Evolutionary conservation across 2,888 invertebrate species (phyloP), one percentile per base, ranked within the genome.

Genomic region (Microplitis manilae): DNA sequence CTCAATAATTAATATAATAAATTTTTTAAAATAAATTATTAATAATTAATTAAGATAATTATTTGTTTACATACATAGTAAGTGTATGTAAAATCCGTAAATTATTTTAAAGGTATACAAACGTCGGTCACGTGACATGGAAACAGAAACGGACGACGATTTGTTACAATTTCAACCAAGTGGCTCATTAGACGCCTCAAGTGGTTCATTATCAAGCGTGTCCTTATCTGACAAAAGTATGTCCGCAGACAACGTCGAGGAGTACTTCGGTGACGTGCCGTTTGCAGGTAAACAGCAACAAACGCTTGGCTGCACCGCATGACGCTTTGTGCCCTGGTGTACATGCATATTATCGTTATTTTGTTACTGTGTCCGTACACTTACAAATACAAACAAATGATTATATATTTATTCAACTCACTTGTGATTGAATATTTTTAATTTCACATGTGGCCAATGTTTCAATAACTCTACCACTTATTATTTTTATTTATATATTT

Each of bases 161-260:
- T 86, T 91, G 80, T 86, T 92, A 84, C 90, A 92, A 84, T 92
- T 92, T 86, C 90, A 90, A 79, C 91, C 90, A 73, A 85, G 87
- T 78, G 89, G 88, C 76, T 89, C 89, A 73, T 85, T 90, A 83
- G 92, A 92, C 81, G 92, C 92, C 70, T 94, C 94, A 82, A 94
- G 94, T 83, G 95, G 95, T 71, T 95, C 95, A 7, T 92, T 96
- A 77, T 94, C 94, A 82, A 94, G 93, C 87, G 92, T 94, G 70
- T 94, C 94, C 2, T 91, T 94, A 70, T 94, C 94, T 77, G 94
- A 96, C 89, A 92, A 92, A 87, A 96, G 96, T 88, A 94, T 95
- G 82, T 95, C 95, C 82, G 94, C 95, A 6, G 96, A 96, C 90
- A 94, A 94, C 91, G 94, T 96, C 78, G 96, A 96, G 90, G 96